Evolutionary conservation across 2,888 invertebrate species (phyloP).

Genomic region (Mongoloraphidia duomilia): DNA sequence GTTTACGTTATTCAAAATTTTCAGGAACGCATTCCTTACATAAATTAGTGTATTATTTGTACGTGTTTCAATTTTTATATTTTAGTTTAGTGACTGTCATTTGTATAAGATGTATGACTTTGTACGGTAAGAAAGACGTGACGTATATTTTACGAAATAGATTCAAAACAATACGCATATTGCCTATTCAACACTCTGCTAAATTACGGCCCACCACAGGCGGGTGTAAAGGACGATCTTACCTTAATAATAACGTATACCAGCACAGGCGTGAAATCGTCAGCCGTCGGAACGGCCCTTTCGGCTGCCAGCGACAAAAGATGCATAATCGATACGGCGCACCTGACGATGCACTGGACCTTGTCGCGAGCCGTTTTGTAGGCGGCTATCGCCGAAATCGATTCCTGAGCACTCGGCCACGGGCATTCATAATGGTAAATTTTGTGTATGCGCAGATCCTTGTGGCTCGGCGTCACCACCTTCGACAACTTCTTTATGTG

Average conservation of each 20-base stretch:
- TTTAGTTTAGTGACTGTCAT: too few species aligned
- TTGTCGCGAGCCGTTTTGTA: slow-evolving; percentile 85
- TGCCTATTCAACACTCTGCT: too few species aligned
- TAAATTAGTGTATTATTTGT: too few species aligned
- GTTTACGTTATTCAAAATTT: neutral
- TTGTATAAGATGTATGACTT: too few species aligned
- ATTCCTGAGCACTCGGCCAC: slow-evolving; percentile 89
- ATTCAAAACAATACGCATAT: too few species aligned
- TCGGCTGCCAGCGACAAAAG: slow-evolving; percentile 74
- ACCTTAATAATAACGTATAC: slow-evolving; percentile 93
- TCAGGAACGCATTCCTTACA: neutral
- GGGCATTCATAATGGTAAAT: slow-evolving; percentile 83
- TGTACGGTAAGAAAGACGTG: too few species aligned
- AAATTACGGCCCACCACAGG: too few species aligned
- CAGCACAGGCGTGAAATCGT: slow-evolving; percentile 92
- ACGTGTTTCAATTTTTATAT: too few species aligned
- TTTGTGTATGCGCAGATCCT: slow-evolving; percentile 67
- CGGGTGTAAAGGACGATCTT: slow-evolving; percentile 12
- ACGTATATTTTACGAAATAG: too few species aligned
- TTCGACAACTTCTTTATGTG: slow-evolving; percentile 73
- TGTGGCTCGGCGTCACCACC: slow-evolving; percentile 63
- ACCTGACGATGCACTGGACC: slow-evolving; percentile 61
- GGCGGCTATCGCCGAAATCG: slow-evolving; percentile 74
- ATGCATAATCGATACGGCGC: slow-evolving; percentile 88
- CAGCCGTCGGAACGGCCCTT: slow-evolving; percentile 68